Conservation (phyloP, 2,113 vertebrate genomes). For the Cryptomyrus ogoouensis region DNA sequence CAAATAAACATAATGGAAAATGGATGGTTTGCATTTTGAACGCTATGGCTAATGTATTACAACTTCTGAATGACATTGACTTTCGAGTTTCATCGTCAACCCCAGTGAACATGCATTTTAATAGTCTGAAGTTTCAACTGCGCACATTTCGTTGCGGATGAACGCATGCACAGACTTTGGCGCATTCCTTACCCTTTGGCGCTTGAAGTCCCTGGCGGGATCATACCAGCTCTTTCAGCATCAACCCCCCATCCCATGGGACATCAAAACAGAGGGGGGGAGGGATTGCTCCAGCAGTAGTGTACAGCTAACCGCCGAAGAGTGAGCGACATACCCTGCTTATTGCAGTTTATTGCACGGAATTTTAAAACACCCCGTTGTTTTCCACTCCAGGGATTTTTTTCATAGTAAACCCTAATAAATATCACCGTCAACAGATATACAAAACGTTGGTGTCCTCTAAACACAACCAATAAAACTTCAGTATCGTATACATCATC, state of each 20-base stretch:
- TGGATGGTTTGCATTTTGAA: not conserved
- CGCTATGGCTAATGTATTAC: not conserved
- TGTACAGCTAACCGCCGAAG: not conserved
- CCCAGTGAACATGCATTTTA: not conserved
- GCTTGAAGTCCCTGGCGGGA: not conserved
- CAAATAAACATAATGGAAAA: not conserved
- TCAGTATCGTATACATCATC: not conserved
- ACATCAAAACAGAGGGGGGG: not conserved
- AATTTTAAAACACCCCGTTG: not conserved
- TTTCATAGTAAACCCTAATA: not conserved
- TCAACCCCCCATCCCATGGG: not conserved
- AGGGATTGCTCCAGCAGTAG: not conserved
- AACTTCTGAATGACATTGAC: conserved; percentile 3
- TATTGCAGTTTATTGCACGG: not conserved
- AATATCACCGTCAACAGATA: not conserved
- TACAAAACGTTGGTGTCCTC: not conserved
- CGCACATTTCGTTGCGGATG: not conserved
- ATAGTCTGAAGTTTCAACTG: not conserved
- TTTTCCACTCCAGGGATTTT: not conserved
- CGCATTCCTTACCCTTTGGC: conserved; percentile 2
- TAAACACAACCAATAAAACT: not conserved
- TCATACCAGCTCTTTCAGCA: not conserved
- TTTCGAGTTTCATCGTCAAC: not conserved
- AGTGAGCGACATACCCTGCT: not conserved
- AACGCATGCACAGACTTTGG: not conserved